phyloP scores from a whole-genome alignment of 2,888 invertebrate genomes.

The Drosophila ochracea region DNA sequence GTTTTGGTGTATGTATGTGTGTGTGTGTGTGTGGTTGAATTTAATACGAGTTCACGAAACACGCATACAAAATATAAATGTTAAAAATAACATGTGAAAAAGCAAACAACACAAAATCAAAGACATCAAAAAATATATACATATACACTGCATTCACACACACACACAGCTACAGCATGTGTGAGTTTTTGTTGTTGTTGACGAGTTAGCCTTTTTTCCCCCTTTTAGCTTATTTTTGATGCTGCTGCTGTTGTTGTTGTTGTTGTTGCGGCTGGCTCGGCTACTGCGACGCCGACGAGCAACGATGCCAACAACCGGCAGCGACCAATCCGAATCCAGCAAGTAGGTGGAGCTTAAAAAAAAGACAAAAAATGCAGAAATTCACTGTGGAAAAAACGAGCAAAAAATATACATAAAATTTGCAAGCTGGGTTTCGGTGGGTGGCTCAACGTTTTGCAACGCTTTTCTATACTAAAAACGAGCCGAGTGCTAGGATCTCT shows the following conservation, averaged over 20 bases:
- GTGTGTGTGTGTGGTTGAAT: slow-evolving; percentile 27
- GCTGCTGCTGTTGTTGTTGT: slow-evolving; percentile 32
- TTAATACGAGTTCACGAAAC: slow-evolving; percentile 43
- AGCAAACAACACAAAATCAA: slow-evolving; percentile 76
- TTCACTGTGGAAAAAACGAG: slow-evolving; percentile 65
- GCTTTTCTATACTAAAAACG: slow-evolving; percentile 79
- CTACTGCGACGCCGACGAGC: slow-evolving; percentile 48
- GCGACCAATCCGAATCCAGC: slow-evolving; percentile 81
- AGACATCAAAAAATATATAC: slow-evolving; percentile 56
- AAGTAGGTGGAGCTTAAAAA: slow-evolving; percentile 84
- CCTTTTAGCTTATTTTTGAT: slow-evolving; percentile 64
- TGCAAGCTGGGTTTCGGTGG: slow-evolving; percentile 35
- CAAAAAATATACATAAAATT: slow-evolving; percentile 61
- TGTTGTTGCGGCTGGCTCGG: slow-evolving; percentile 41
- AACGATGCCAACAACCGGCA: slow-evolving; percentile 50
- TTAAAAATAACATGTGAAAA: slow-evolving; percentile 83
- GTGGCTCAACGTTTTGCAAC: slow-evolving; percentile 71
- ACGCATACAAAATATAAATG: slow-evolving; percentile 76
- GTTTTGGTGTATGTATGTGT: slow-evolving; percentile 10
- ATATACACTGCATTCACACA: slow-evolving; percentile 12
- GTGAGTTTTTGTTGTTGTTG: slow-evolving; percentile 50
- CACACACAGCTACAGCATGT: background rate
- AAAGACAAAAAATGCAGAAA: slow-evolving; percentile 79
- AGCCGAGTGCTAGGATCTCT: slow-evolving; percentile 29
- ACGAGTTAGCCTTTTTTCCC: slow-evolving; percentile 81